phyloP scores from a whole-genome alignment of 2,113 vertebrate species.

The Struthio camelus region DNA sequence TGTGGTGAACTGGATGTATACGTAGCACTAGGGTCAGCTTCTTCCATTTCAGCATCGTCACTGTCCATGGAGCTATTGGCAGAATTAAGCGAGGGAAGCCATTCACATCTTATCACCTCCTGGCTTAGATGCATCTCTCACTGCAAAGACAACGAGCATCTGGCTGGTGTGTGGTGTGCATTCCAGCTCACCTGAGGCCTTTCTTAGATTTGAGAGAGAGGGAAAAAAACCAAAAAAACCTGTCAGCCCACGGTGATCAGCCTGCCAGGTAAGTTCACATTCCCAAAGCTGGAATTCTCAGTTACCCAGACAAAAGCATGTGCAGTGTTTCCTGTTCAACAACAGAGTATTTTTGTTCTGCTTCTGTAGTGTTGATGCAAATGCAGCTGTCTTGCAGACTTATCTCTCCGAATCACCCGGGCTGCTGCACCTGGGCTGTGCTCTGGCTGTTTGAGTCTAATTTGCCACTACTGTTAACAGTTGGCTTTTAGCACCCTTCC shows the following conservation, averaged over 20 bases:
- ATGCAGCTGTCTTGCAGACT: neutral
- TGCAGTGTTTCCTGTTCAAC: neutral
- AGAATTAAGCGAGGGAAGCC: neutral
- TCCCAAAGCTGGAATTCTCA: neutral
- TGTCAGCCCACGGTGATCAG: neutral
- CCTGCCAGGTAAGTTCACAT: neutral
- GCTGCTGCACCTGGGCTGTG: neutral
- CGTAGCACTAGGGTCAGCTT: neutral
- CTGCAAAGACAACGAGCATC: neutral
- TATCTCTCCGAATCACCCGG: rapidly evolving
- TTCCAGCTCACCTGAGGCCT: neutral
- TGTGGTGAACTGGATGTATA: neutral
- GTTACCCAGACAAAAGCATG: too few species aligned
- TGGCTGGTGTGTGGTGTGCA: too few species aligned
- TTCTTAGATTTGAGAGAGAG: neutral
- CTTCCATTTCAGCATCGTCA: neutral
- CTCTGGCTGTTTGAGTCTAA: neutral
- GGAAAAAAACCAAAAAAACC: too few species aligned
- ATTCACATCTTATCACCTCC: neutral
- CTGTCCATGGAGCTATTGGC: neutral
- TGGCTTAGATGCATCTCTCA: neutral
- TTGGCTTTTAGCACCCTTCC: rapidly evolving
- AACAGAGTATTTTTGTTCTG: neutral
- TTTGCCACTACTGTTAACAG: neutral
- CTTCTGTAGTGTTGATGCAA: neutral